Base-by-base conservation (phyloP, 2,113 vertebrate genomes). In the Centropus bengalensis region DNA sequence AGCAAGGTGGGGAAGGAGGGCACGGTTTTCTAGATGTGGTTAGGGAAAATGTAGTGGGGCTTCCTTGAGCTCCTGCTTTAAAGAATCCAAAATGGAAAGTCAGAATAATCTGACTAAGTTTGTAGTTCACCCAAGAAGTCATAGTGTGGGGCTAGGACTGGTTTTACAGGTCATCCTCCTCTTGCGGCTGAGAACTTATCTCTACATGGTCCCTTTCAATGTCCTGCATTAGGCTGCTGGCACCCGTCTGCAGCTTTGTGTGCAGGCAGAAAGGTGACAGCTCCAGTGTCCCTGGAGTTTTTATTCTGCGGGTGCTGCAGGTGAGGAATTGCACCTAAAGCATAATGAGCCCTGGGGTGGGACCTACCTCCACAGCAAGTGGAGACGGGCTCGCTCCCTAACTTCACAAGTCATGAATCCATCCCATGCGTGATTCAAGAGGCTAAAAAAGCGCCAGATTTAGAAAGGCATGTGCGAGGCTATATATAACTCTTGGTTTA, bases 391-490 rank as follows among this genome's bases (percentile, higher is more conserved):
- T 83, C 0, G 0, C 33, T 64, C 15, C 12, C 36, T 63, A 60
- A 32, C 82, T 88, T 91, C 55, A 86, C 27, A 76, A 78, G 56
- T 86, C 18, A 9, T 7, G 2, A 54, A n/a, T 91, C 58, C 3
- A 1, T 56, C 45, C 67, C 27, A 68, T 16, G 56, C n/a, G 7
- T 1, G 0, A 60, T 60, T 60, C 44, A 56, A 63, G 58, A 80
- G 80, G 47, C 69, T 81, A 62, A 79, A 88, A 91, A 87, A 63
- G 22, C 0, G 0, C 84, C 63, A 76, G 70, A 89, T 85, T 91
- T 91, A 94, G 89, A 91, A 92, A 88, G 78, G n/a, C 55, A 88
- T 45, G 32, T 69, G 51, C 49, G 36, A 87, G 40, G 59, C 78
- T 86, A 60, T 69, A 51, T 89, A 51, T 88, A 59, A 82, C n/a